Base-by-base conservation (phyloP, 2,888 invertebrate species). In the Dryadula phaetusa region DNA sequence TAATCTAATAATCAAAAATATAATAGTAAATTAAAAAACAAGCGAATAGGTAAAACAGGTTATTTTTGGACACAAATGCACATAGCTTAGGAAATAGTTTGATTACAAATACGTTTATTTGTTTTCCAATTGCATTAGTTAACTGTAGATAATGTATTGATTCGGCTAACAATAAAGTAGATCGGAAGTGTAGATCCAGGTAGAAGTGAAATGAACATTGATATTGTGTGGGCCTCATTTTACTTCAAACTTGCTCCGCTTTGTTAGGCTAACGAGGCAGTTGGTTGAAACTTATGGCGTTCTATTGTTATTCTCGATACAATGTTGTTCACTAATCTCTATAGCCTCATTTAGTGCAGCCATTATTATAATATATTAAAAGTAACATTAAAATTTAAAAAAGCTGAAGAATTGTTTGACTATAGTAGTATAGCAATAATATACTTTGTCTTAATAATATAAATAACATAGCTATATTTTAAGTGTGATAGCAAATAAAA, bases 241-340 rank as follows among this genome's bases (percentile, higher is more conserved):
- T 75, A 71, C 72, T 79, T 80, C 77, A 79, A 76, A 75, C 80
- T 77, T 79, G 76, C 80, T 76, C 76, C 77, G 75, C 75, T 78
- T 86, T 88, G 86, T 89, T 85, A 66, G 71, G 67, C 72, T 75
- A 77, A 76, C 72, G 73, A 76, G 76, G 72, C 69, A 70, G 72
- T 70, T 74, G 73, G 75, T 76, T 76, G 69, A 69, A 72, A 73
- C 72, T 73, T 74, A 75, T 70, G 70, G 71, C 67, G 71, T 71
- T 73, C 72, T 71, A 75, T 79, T 77, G 78, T 78, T 73, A 71
- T 52, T 70, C 70, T 67, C 64, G 66, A 74, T 71, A 76, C 76
- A 76, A 75, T 77, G 66, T 71, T 63, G 67, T 49, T 56, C 69
- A 72, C 72, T 70, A 70, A 69, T 66, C 62, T 62, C 44, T 62